Base-by-base conservation (phyloP, 2,888 invertebrate species). In the Abscondita cerata region DNA sequence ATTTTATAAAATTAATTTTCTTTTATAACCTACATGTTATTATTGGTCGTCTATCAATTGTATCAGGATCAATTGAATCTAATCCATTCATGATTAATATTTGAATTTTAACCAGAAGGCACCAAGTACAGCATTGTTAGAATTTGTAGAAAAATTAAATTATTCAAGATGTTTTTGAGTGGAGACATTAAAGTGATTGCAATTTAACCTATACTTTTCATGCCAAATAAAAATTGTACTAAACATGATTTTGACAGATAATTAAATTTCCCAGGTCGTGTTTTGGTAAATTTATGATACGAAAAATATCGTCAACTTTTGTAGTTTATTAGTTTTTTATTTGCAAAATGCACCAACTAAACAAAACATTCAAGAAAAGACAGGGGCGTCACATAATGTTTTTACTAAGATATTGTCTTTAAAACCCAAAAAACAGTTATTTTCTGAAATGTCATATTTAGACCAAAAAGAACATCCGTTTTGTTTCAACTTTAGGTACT, bases 41-140 rank as follows among this genome's bases (percentile, higher is more conserved):
- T 73, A 89, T 86, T 62, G 90, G 89, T 81, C 88, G 88, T 76
- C 87, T 85, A 79, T 87, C 88, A 85, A 87, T 83, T 81, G 83
- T 83, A 71, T 81, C 82, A 76, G 83, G 78, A 70, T 78, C 76
- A 19, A 47, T 41, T 38, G 52, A 44, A 54, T 58, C 63, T 56
- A 62, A 44, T 34, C 66, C 66, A 66, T 66, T 66, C 66, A 66
- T 66, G 83, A 82, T 85, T 83, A 66, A 66, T 64, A 62, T 56
- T 64, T 64, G 46, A 60, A 55, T 67, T 70, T 72, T 72, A 77
- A 69, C 76, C 77, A 69, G 76, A 74, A 53, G 76, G 72, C 69
- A 73, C 67, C 64, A 71, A 69, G 69, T 69, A 68, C 68, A 68
- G 69, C 76, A 77, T 77, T 72, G 69, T 74, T 40, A 31, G 6